Evolutionary conservation across 2,888 invertebrate genomes (phyloP).

Genomic region (Watsonalla cultraria): DNA sequence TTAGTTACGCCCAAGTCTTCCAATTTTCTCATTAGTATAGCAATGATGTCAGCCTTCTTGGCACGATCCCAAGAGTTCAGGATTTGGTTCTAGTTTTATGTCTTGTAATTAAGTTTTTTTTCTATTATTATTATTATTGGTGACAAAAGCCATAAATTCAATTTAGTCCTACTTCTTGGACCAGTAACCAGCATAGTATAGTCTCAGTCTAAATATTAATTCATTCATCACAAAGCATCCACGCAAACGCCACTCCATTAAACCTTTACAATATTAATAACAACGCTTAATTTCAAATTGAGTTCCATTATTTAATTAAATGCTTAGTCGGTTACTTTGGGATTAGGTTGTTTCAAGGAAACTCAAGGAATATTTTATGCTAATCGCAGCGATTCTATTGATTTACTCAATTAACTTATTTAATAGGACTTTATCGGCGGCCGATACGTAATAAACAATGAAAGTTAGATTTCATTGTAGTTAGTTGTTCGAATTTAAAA

Average conservation of each 20-base stretch:
- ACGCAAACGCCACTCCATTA: conserved; percentile 12
- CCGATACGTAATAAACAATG: neutral
- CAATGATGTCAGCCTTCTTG: too few relatives aligned
- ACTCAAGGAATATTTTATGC: conserved; percentile 12
- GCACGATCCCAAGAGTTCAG: too few relatives aligned
- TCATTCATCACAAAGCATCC: conserved; percentile 11
- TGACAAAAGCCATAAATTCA: too few relatives aligned
- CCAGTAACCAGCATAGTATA: too few relatives aligned
- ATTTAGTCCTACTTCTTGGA: too few relatives aligned
- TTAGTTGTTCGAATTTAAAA: too few relatives aligned
- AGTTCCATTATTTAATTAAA: conserved; percentile 25
- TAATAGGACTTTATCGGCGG: conserved; percentile 13
- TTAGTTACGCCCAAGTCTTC: too few relatives aligned
- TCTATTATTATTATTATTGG: too few relatives aligned
- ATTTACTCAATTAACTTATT: conserved; percentile 27
- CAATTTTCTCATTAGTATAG: too few relatives aligned
- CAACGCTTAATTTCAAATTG: conserved; percentile 18
- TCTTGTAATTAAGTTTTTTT: too few relatives aligned
- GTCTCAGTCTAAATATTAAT: neutral
- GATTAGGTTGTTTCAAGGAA: conserved; percentile 14
- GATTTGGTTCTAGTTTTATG: too few relatives aligned
- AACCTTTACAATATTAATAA: conserved; percentile 14
- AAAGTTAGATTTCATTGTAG: conserved; percentile 4
- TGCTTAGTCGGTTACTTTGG: conserved; percentile 13
- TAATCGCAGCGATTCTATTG: conserved; percentile 29